Evolutionary conservation across 1,140 invertebrate species (phyloP).

Genomic region (Tetragonula clypearis): DNA sequence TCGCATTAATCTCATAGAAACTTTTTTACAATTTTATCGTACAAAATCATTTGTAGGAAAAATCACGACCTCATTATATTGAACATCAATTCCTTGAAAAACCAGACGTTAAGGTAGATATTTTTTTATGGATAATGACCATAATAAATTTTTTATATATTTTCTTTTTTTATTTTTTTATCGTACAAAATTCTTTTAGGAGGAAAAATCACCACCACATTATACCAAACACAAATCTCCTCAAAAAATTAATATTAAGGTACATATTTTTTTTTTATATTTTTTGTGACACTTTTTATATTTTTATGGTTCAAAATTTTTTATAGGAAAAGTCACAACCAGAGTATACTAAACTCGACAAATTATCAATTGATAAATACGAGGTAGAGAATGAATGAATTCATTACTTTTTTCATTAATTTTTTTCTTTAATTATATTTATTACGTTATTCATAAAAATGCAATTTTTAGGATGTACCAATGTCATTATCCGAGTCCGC

Average conservation of each 20-base stretch:
- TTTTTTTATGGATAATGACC: background rate
- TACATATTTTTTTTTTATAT: background rate
- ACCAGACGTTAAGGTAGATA: background rate
- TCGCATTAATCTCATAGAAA: too few species aligned
- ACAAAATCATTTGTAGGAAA: too few species aligned
- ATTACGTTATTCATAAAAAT: background rate
- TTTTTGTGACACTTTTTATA: background rate
- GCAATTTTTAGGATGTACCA: conserved; percentile 39
- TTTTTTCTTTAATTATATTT: background rate
- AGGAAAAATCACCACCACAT: background rate
- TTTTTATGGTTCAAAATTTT: background rate
- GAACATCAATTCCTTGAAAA: background rate
- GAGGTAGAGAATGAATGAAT: conserved; percentile 4
- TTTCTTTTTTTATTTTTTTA: background rate
- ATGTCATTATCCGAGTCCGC: background rate
- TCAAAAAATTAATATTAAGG: background rate
- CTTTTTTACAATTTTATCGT: too few species aligned
- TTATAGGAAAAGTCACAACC: background rate
- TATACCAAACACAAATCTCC: background rate
- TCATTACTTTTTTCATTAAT: background rate
- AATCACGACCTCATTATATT: too few species aligned
- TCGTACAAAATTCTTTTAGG: background rate
- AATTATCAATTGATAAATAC: background rate
- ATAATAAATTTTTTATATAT: background rate
- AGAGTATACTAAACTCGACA: background rate